Evolutionary conservation across 2,888 invertebrate genomes (phyloP), one percentile per base, ranked within the genome.

Genomic region (Dendrolimus pini): DNA sequence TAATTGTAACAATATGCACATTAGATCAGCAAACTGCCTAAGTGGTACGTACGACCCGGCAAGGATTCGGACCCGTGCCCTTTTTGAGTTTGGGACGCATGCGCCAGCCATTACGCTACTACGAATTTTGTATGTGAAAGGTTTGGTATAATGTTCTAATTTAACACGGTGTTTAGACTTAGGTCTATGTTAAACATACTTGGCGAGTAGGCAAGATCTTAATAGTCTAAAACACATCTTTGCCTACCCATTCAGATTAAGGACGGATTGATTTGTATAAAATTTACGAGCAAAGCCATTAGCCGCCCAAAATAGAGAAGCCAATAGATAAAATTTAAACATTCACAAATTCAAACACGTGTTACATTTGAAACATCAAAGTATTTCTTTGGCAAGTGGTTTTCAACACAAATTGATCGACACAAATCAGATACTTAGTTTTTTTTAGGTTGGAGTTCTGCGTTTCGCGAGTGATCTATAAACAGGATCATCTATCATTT

Each of bases 351-450:
- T 30, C 30, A 30, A 47, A 41, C 47, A 47, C 47, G 7, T 58
- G 56, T 61, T 60, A 60, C 60, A 65, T 68, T 65, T 61, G 63
- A 64, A 69, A 81, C 78, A 82, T 85, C 82, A 85, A 85, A 84
- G 80, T 67, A 70, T 62, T 69, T 67, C 65, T 63, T 68, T 71
- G 70, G 65, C 66, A 63, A 64, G 68, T 81, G 79, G 76, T 79
- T 80, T 77, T 67, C 70, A 77, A 83, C 78, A 77, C 68, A 70
- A 65, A 70, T 69, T 67, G 71, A 74, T 73, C 68, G 66, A 66
- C 68, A 66, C 67, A 69, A 77, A 70, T 72, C 71, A 67, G 66
- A 64, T 61, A 64, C 60, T 66, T 57, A 67, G 68, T 77, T 78
- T 77, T 80, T 78, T 75, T 83, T 80, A 67, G 69, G 72, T 71